A percentile compares a stretch with the other conserved stretches of the same genome.
phyloP scores from a whole-genome alignment of 2,888 invertebrate genomes.

The Euzetes globulus region DNA sequence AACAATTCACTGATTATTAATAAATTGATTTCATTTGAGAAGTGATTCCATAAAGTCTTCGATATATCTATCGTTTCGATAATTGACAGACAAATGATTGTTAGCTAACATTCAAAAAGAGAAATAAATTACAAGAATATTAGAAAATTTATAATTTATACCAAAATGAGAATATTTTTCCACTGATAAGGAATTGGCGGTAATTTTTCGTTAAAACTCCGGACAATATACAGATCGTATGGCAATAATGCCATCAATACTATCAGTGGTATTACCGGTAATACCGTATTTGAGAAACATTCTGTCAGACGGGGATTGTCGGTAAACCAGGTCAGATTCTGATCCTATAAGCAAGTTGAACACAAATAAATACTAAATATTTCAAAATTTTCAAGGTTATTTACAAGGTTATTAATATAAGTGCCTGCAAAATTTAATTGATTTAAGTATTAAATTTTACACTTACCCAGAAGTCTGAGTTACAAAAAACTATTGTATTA shows the following conservation, averaged over 20 bases:
- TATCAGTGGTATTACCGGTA: conserved; percentile 4
- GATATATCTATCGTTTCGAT: neutral
- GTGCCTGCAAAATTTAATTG: no score
- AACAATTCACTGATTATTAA: neutral
- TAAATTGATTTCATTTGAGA: conserved; percentile 9
- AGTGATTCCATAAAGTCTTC: neutral
- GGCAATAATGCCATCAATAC: neutral
- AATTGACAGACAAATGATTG: neutral
- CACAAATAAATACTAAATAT: no score
- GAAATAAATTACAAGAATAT: neutral
- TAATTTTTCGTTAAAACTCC: neutral
- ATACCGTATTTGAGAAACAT: neutral
- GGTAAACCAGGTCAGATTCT: neutral
- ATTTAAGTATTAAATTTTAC: no score
- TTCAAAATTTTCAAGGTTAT: no score
- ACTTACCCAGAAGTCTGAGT: no score
- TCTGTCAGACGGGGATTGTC: neutral
- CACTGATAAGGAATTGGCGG: conserved; percentile 23
- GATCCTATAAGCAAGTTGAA: neutral
- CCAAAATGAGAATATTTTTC: neutral
- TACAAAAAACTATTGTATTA: no score
- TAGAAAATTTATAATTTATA: no score
- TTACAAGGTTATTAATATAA: no score
- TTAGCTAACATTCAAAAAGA: neutral
- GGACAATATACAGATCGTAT: neutral